phyloP scores from a whole-genome alignment of 2,113 vertebrate species.

The Dromas ardeola region DNA sequence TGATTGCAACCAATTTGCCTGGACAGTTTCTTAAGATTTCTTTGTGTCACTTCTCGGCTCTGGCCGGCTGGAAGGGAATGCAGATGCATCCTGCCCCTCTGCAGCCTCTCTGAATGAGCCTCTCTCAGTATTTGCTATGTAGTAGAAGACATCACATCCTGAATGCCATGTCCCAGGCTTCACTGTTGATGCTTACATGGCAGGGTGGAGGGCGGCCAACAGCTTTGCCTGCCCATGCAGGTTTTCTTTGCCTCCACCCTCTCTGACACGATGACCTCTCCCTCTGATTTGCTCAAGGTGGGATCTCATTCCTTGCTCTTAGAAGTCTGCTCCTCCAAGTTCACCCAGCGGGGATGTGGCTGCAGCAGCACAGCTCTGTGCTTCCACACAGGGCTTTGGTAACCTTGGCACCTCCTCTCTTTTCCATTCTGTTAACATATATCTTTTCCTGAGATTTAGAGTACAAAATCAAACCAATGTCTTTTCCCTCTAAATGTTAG shows the following conservation, averaged over 20 bases:
- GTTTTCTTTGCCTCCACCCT: background rate
- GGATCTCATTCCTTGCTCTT: background rate
- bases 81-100: background rate
- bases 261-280: background rate
- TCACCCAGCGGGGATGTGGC: background rate
- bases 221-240: background rate
- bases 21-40: background rate
- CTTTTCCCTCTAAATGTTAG: background rate
- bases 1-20: background rate
- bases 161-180: background rate
- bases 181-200: background rate
- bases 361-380: background rate
- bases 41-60: background rate
- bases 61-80: background rate
- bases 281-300: background rate
- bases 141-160: background rate
- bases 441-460: background rate
- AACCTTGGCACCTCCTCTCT: background rate
- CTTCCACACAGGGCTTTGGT: background rate
- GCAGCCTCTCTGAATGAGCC: background rate
- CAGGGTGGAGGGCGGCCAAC: background rate
- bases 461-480: background rate
- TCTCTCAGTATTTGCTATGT: background rate
- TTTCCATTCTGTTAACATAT: background rate
- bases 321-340: background rate